A percentile compares a stretch with the other conserved stretches of the same genome.
phyloP scores from a whole-genome alignment of 2,113 vertebrate genomes.

The Camarhynchus parvulus region DNA sequence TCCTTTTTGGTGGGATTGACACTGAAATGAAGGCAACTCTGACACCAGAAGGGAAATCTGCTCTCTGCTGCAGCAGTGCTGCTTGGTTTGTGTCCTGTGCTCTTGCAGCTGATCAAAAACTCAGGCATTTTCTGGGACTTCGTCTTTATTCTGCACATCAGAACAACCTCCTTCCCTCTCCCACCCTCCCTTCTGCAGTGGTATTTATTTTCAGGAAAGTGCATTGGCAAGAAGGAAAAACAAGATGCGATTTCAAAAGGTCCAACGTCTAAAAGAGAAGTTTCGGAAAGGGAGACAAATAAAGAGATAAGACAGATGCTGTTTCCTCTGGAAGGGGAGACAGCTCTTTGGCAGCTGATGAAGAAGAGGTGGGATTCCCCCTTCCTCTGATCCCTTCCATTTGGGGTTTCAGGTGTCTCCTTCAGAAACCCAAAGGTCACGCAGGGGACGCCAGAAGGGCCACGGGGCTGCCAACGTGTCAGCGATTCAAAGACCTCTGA shows the following conservation, averaged over 20 bases:
- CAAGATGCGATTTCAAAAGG: not conserved
- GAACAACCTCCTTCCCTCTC: not conserved
- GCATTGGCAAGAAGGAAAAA: not conserved
- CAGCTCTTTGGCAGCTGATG: slow-evolving; percentile 49
- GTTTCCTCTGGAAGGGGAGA: slow-evolving; percentile 49
- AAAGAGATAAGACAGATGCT: slow-evolving; percentile 59
- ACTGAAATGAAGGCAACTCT: not conserved
- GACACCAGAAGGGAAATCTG: not conserved
- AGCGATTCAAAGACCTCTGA: slow-evolving; percentile 71
- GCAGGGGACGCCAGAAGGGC: slow-evolving; percentile 61
- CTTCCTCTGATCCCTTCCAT: slow-evolving; percentile 54
- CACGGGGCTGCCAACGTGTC: slow-evolving; percentile 54
- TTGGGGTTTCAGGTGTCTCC: slow-evolving; percentile 72
- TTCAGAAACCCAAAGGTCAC: slow-evolving; percentile 73
- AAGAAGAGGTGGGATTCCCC: slow-evolving; percentile 39
- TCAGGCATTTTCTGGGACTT: not conserved
- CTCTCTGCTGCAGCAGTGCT: not conserved
- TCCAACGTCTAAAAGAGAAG: not conserved
- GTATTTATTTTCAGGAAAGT: not conserved
- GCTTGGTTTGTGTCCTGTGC: not conserved
- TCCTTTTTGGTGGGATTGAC: not conserved
- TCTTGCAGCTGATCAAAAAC: not conserved
- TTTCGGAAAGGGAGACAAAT: not conserved
- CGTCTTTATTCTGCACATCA: not conserved
- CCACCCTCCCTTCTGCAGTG: not conserved